A percentile compares a stretch with the other conserved stretches of the same genome.
These are phyloP conservation scores for Trachymyrmex cornetzi DNA, from an alignment of 1,140 invertebrate species.

Conservation along the genomic window DNA sequence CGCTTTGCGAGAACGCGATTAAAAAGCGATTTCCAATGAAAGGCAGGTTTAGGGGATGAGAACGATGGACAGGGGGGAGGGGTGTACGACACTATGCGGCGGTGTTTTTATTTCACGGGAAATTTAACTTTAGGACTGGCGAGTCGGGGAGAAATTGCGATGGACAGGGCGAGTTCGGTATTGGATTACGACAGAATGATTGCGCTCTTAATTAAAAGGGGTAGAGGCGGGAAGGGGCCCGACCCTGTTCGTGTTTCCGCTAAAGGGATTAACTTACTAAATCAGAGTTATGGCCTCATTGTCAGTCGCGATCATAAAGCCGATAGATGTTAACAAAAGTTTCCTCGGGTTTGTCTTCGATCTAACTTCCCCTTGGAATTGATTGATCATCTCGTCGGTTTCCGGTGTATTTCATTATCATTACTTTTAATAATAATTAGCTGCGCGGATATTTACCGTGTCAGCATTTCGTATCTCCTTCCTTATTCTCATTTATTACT, in stretches of 20 bases:
- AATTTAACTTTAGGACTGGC: slow-evolving; percentile 67
- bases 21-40: slow-evolving; percentile 65
- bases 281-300: slow-evolving; percentile 72
- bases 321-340: slow-evolving; percentile 59
- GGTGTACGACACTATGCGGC: slow-evolving; percentile 50
- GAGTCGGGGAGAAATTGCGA: slow-evolving; percentile 33
- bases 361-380: slow-evolving; percentile 16
- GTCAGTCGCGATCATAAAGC: slow-evolving; percentile 65
- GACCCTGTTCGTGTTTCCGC: slow-evolving; percentile 58
- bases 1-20: slow-evolving; percentile 58
- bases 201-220: slow-evolving; percentile 75
- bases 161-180: slow-evolving; percentile 65
- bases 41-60: slow-evolving; percentile 3
- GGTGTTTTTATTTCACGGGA: slow-evolving; percentile 69
- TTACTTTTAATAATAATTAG: slow-evolving; percentile 27
- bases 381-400: slow-evolving; percentile 34
- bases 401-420: slow-evolving; percentile 20
- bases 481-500: background rate
- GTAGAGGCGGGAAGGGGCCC: slow-evolving; percentile 1
- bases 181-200: slow-evolving; percentile 77
- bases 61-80: background rate
- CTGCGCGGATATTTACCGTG: slow-evolving; percentile 8
- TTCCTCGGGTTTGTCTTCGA: slow-evolving; percentile 49
- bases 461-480: slow-evolving; percentile 12
- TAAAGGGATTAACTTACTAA: slow-evolving; percentile 71